Conservation (phyloP, 2,888 invertebrate species). For the Heliconius aoede region DNA sequence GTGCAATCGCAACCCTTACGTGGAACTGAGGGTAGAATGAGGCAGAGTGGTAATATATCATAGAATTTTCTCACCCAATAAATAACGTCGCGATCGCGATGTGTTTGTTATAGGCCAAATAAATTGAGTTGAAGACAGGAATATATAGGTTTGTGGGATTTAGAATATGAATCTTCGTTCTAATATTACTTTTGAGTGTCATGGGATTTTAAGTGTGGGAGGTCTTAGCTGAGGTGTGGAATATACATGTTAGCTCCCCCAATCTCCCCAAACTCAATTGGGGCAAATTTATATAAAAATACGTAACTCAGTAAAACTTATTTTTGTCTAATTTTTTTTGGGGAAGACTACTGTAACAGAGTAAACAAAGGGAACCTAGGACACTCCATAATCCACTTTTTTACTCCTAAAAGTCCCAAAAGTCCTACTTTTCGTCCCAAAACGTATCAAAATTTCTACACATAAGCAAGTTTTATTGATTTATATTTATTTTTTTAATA, state of each 20-base stretch:
- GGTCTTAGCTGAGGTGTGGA: neutral
- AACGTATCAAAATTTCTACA: no score
- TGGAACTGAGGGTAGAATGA: slow-evolving; percentile 33
- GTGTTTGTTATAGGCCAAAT: slow-evolving; percentile 59
- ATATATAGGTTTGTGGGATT: slow-evolving; percentile 53
- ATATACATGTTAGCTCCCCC: neutral
- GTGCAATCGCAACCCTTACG: slow-evolving; percentile 53
- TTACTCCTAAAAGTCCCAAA: no score
- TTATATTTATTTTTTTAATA: no score
- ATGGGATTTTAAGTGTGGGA: slow-evolving; percentile 12
- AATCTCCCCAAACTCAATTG: no score
- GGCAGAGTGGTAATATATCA: slow-evolving; percentile 57
- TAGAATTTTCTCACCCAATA: slow-evolving; percentile 50
- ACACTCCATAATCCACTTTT: no score
- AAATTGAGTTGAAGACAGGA: slow-evolving; percentile 75
- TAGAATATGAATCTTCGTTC: slow-evolving; percentile 24
- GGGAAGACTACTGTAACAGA: neutral
- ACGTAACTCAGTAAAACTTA: neutral
- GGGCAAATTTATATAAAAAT: neutral
- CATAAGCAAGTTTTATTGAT: no score
- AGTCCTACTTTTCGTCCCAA: no score
- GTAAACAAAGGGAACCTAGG: no score
- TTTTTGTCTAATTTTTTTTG: neutral
- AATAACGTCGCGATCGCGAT: slow-evolving; percentile 45
- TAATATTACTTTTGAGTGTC: slow-evolving; percentile 16